Conservation (phyloP, 2,888 invertebrate genomes). For the Globia sparganii region DNA sequence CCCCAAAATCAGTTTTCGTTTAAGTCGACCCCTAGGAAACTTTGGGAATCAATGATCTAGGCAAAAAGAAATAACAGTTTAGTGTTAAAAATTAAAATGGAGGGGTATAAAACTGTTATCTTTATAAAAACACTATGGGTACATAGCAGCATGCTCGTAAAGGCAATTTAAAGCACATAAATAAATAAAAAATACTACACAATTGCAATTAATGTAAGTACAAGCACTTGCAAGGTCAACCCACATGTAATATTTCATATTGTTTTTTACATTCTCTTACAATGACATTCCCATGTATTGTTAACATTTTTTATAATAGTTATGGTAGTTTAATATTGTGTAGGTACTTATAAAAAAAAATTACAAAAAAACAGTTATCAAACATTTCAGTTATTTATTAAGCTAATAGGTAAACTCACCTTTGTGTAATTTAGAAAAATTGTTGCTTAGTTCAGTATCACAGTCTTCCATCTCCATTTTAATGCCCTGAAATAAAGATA, state of each 20-base stretch:
- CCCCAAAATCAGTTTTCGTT: no score
- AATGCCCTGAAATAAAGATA: conserved; percentile 72
- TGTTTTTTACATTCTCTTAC: conserved; percentile 27
- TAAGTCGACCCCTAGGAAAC: no score
- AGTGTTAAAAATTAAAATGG: background rate
- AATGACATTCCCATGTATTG: conserved; percentile 18
- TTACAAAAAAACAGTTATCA: background rate
- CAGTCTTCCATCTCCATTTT: conserved; percentile 72
- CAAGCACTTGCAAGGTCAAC: conserved; percentile 42
- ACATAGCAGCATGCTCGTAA: conserved; percentile 16
- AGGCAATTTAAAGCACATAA: conserved; percentile 1
- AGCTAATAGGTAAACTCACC: conserved; percentile 61
- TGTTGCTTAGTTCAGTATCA: conserved; percentile 65
- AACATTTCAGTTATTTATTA: background rate
- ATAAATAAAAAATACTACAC: conserved; percentile 22
- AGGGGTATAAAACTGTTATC: background rate
- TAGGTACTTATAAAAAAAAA: no score
- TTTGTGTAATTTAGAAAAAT: conserved; percentile 64
- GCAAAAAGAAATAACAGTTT: no score
- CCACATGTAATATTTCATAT: conserved; percentile 1
- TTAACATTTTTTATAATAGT: conserved; percentile 16
- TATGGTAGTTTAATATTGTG: background rate
- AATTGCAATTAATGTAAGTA: conserved; percentile 15
- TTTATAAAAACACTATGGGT: background rate
- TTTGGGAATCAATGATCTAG: no score